phyloP scores from a whole-genome alignment of 2,113 vertebrate genomes.

The Hypomesus transpacificus region DNA sequence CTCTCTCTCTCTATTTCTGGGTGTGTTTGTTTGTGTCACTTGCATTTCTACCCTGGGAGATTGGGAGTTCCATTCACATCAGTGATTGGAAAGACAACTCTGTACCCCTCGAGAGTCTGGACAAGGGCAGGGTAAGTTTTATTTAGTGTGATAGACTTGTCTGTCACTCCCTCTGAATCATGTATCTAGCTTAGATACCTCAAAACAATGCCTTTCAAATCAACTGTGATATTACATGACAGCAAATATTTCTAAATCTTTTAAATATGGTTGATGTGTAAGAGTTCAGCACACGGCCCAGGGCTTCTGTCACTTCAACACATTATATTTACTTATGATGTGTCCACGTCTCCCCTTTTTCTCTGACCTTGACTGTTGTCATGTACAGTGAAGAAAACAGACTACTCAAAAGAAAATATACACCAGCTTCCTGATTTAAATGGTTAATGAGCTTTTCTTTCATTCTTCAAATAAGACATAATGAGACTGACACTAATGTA shows the following conservation, averaged over 20 bases:
- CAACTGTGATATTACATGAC: not conserved
- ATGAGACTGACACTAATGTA: too few relatives aligned
- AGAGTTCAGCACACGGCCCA: not conserved
- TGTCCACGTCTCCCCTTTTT: too few relatives aligned
- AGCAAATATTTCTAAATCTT: conserved; percentile 12
- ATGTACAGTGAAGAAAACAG: too few relatives aligned
- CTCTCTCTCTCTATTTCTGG: not conserved
- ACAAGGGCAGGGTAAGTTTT: conserved; percentile 37
- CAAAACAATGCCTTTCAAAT: conserved; percentile 33
- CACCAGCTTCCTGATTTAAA: too few relatives aligned
- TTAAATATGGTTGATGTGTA: not conserved
- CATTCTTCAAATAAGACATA: too few relatives aligned
- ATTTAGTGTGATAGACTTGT: conserved; percentile 42
- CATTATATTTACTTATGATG: too few relatives aligned
- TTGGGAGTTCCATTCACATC: conserved; percentile 18
- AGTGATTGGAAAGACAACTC: conserved; percentile 23
- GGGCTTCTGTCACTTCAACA: too few relatives aligned
- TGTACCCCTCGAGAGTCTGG: conserved; percentile 41
- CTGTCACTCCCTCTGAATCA: conserved; percentile 44
- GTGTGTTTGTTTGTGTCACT: not conserved
- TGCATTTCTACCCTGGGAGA: not conserved
- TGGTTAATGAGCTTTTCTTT: too few relatives aligned
- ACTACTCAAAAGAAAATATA: too few relatives aligned
- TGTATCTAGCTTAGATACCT: conserved; percentile 48
- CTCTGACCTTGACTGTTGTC: too few relatives aligned